Evolutionary conservation across 2,113 vertebrate species (phyloP), one percentile per base, ranked within the genome.

Genomic region (Eupsittula cactorum): DNA sequence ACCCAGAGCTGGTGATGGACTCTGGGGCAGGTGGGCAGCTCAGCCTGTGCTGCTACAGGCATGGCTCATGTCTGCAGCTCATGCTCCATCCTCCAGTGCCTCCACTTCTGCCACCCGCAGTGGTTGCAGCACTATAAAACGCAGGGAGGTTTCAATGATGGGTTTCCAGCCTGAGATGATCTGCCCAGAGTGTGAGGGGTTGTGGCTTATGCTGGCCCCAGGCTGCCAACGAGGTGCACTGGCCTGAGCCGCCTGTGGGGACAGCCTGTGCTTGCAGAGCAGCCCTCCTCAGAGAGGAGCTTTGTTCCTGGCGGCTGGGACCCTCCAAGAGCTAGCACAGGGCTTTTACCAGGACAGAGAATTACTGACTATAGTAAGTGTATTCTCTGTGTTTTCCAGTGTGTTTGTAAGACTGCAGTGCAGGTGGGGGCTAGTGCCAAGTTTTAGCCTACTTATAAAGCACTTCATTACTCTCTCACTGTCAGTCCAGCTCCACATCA

Each of bases 1-100:
- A n/a, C 11, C 16, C 41, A 60, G 80, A 70, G 23, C 44, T 49
- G 44, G 27, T 5, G 2, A 14, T 50, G n/a, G 59, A 7, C 33
- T 10, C 18, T 0, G 0, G 18, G 50, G 11, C 3, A 2, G 39
- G n/a, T 50, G 11, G 21, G 13, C 24, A 19, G 33, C 63, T 88
- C 16, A 3, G 12, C 27, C 10, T 33, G 9, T 15, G 29, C n/a
- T 37, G 13, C 2, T 0, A 0, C 11, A 27, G 29, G 16, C 39
- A 10, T 3, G 0, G 41, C 15, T 6, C 5, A 0, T 23, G 46
- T 7, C 55, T 55, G 35, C 42, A 42, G 42, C 6, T 75, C 31
- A 3, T 13, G 6, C 53, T 53, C n/a, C 2, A 0, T 70, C 31
- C 31, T 74, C 17, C 6, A 3, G 18, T 24, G 28, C 60, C 35